These are phyloP conservation scores for Gadopsis bispinosus DNA, from an alignment of 2,797 vertebrate species.

Conservation along the genomic window DNA sequence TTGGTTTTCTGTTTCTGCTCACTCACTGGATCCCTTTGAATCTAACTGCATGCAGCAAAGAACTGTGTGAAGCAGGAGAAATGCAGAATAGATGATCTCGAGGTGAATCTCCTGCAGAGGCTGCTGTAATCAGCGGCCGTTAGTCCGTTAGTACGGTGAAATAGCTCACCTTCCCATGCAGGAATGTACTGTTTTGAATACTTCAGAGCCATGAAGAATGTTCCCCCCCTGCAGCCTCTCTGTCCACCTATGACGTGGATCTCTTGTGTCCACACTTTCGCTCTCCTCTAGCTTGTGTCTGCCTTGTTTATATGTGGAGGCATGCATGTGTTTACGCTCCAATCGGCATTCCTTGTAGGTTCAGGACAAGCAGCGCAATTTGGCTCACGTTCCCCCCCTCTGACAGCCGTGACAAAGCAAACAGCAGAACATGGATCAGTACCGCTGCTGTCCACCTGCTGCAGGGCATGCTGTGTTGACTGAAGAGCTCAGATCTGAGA, in stretches of 20 bases:
- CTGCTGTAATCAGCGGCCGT: background rate
- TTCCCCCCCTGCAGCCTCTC: background rate
- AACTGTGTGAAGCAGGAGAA: background rate
- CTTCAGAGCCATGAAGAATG: background rate
- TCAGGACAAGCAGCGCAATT: slow-evolving; percentile 19
- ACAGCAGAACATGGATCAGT: slow-evolving; percentile 63
- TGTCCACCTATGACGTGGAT: background rate
- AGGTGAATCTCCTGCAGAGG: background rate
- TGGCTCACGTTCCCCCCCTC: slow-evolving; percentile 47
- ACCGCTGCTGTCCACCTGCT: slow-evolving; percentile 37
- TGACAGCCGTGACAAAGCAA: slow-evolving; percentile 61
- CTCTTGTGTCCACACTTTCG: background rate
- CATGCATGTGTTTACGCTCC: slow-evolving; percentile 21
- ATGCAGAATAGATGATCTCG: background rate
- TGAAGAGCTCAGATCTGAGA: slow-evolving; percentile 26
- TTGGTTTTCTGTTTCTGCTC: background rate
- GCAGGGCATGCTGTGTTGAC: slow-evolving; percentile 27
- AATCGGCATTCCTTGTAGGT: slow-evolving; percentile 53
- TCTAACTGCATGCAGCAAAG: background rate
- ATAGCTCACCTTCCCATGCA: background rate
- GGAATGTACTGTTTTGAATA: slow-evolving; percentile 1
- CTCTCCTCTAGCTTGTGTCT: background rate
- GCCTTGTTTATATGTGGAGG: background rate
- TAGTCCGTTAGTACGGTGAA: background rate
- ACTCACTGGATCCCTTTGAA: background rate